Evolutionary conservation across 2,888 invertebrate genomes (phyloP).

Genomic region (Exocentrus adspersus): DNA sequence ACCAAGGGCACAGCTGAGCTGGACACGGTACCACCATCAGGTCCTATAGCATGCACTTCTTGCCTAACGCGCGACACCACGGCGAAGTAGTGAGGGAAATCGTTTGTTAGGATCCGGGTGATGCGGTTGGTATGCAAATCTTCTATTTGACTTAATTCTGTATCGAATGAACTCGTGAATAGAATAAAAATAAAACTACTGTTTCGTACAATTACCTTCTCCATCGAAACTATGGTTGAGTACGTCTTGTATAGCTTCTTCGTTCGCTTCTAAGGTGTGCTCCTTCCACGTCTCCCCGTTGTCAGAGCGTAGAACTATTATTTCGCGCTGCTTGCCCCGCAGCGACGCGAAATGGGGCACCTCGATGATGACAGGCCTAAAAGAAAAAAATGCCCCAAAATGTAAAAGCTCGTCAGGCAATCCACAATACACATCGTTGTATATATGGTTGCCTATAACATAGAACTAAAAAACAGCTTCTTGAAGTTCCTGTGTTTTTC

Average conservation of each 20-base stretch:
- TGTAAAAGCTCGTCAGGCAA: no score
- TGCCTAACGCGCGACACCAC: conserved; percentile 94
- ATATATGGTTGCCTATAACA: no score
- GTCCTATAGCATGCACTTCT: conserved; percentile 96
- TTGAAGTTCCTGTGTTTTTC: no score
- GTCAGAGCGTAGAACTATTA: conserved; percentile 94
- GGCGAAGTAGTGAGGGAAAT: conserved; percentile 98
- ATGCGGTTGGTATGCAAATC: conserved; percentile 90
- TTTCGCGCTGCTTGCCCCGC: conserved; percentile 93
- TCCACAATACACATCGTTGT: no score
- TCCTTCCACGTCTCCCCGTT: conserved; percentile 99
- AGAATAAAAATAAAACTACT: no score
- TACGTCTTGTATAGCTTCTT: conserved; percentile 90
- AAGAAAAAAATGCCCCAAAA: conserved; percentile 31
- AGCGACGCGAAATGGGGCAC: conserved; percentile 98
- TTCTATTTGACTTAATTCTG: conserved; percentile 80
- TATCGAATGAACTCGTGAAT: conserved; percentile 36
- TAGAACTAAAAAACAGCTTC: no score
- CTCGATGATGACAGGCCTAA: conserved; percentile 91
- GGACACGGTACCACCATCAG: conserved; percentile 96
- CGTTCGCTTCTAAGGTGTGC: conserved; percentile 86
- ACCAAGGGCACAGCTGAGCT: conserved; percentile 93
- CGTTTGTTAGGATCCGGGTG: conserved; percentile 92
- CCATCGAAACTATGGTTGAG: conserved; percentile 92
- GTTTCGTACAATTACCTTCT: no score